Base-by-base conservation (phyloP, 1,140 invertebrate genomes). In the Agraylea sexmaculata region DNA sequence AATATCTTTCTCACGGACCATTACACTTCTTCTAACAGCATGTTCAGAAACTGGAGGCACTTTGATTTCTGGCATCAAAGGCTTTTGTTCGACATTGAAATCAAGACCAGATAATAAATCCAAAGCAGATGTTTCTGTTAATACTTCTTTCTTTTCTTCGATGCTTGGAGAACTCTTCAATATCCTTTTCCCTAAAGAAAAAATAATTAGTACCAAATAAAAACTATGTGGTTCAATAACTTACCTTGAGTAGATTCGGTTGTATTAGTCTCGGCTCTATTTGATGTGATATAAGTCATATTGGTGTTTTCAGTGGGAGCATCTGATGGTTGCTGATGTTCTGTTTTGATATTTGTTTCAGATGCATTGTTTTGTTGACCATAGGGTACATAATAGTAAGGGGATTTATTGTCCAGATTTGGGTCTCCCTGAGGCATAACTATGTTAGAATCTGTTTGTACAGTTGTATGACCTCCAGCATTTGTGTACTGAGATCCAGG, bases 71-170 rank as follows among this genome's bases (percentile, higher is more conserved):
- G 78, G 80, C 40, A 74, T 66, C 17, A 82, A 55, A 32, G 80
- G 73, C 45, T 74, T 71, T 57, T 83, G 71, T 58, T 76, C 72
- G 34, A 83, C 70, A 43, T 72, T 71, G 42, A 85, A 78, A 53
- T 88, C 84, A 13, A 87, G 69, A 33, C 80, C 83, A 1, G 81
- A 75, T 1, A 87, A 55, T 21, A 87, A 62, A 62, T 88, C 83
- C 21, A 87, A 71, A 47, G 82, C 80, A 1, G 77, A 69, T 10
- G 57, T 70, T 55, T 68, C 68, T 35, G 50, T 53, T 11, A 37
- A 11, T 31, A 20, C 21, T 15, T 30, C 35, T 18, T 8, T 38
- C 23, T 17, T 19, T 11, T 51, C 42, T 45, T 49, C 21, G 1
- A 50, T n/a, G 4, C 35, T 55, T 57, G 16, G 17, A 6, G 22